A percentile compares a stretch with the other conserved stretches of the same genome.
Evolutionary conservation across 2,797 vertebrate genomes (phyloP).

Genomic region (Aplochiton taeniatus): DNA sequence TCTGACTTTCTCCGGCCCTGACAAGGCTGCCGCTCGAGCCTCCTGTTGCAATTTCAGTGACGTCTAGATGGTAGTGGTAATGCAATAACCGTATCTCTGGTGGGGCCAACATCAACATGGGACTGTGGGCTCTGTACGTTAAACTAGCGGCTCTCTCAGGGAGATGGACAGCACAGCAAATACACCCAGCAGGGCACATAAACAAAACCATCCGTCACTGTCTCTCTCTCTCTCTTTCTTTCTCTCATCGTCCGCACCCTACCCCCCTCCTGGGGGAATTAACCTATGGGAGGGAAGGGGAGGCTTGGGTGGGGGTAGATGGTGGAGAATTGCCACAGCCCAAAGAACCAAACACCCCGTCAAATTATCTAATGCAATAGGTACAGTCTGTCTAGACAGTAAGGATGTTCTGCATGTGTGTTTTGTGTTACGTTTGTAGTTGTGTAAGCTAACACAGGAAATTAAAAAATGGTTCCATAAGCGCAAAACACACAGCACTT

Average conservation of each 20-base stretch:
- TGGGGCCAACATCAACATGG: slow-evolving; percentile 8
- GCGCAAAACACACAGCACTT: slow-evolving; percentile 60
- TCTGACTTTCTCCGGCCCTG: no score
- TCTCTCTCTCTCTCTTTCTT: slow-evolving; percentile 19
- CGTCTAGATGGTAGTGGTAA: no score
- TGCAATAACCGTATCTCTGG: no score
- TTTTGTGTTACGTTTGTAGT: slow-evolving; percentile 7
- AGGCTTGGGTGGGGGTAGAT: slow-evolving; percentile 13
- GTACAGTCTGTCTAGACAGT: background rate
- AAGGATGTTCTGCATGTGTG: background rate
- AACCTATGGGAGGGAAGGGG: slow-evolving; percentile 7
- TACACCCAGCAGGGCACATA: slow-evolving; percentile 25
- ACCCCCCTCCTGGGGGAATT: slow-evolving; percentile 27
- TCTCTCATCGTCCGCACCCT: background rate
- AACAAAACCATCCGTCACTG: slow-evolving; percentile 45
- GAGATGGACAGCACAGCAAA: slow-evolving; percentile 30
- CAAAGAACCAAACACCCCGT: background rate
- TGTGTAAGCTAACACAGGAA: slow-evolving; percentile 43
- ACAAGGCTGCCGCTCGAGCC: no score
- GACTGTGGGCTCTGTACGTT: background rate
- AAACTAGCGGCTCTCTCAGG: background rate
- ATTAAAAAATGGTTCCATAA: slow-evolving; percentile 42
- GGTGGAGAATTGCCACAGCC: background rate
- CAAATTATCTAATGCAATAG: slow-evolving; percentile 3
- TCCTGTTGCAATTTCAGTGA: no score